phyloP scores from a whole-genome alignment of 1,140 invertebrate species.

The Caerostris extrusa region DNA sequence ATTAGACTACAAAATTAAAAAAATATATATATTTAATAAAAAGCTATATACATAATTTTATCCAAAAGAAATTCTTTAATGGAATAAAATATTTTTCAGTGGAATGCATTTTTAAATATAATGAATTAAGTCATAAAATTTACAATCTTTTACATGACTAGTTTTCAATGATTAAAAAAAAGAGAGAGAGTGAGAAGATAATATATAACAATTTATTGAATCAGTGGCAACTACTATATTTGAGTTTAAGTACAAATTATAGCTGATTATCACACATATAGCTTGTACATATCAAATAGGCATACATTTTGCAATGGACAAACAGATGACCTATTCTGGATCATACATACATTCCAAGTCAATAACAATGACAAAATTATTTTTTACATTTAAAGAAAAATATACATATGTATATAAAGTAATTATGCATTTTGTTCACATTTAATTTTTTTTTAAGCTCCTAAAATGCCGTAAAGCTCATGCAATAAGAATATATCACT shows the following conservation, averaged over 20 bases:
- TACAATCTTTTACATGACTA: no score
- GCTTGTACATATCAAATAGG: background rate
- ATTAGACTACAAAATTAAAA: no score
- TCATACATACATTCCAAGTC: background rate
- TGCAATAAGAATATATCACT: background rate
- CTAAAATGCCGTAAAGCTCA: background rate
- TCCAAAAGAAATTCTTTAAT: no score
- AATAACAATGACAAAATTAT: background rate
- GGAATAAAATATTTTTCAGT: no score
- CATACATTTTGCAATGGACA: background rate
- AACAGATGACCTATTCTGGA: no score
- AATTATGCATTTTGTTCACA: background rate
- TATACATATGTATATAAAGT: background rate
- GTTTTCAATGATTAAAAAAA: no score
- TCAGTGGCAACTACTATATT: background rate
- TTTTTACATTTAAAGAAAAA: background rate
- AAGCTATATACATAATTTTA: no score
- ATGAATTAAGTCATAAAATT: no score
- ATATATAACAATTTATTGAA: no score
- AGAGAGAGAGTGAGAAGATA: no score
- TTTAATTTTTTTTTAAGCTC: constrained; percentile 8
- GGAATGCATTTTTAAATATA: no score
- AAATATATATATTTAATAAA: no score
- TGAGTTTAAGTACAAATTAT: background rate
- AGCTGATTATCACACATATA: background rate